A percentile compares a stretch with the other conserved stretches of the same genome.
These are phyloP conservation scores for Caenorhabditis inopinata DNA, from an alignment of 1,140 invertebrate genomes.

Conservation along the genomic window DNA sequence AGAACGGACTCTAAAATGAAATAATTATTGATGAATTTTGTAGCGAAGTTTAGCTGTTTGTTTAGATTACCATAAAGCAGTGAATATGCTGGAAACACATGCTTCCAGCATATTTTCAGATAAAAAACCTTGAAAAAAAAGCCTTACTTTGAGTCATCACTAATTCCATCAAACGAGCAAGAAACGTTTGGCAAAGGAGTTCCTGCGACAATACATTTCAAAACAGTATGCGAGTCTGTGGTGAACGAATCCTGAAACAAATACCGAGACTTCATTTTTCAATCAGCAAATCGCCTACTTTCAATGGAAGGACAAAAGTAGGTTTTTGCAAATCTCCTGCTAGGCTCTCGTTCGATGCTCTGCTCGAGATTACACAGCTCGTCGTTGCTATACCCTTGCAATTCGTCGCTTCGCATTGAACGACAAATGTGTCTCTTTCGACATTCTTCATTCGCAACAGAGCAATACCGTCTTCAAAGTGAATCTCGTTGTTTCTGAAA, in stretches of 20 bases:
- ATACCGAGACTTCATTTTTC: no score
- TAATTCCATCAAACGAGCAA: not conserved
- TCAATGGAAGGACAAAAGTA: not conserved
- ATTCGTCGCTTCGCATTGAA: constrained; percentile 33
- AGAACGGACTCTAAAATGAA: not conserved
- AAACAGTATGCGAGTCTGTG: not conserved
- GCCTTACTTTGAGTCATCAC: constrained; percentile 2
- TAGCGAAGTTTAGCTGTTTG: no score
- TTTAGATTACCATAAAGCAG: no score
- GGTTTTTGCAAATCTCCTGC: constrained; percentile 1
- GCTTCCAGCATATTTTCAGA: no score
- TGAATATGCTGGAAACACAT: no score
- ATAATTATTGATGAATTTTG: not conserved
- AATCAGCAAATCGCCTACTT: not conserved
- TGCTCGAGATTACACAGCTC: not conserved
- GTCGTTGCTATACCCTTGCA: constrained; percentile 26
- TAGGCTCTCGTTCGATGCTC: not conserved
- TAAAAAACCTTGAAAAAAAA: not conserved
- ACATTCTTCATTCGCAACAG: not conserved
- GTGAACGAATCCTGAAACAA: not conserved
- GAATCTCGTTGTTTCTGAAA: constrained; percentile 29
- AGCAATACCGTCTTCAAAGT: constrained; percentile 44
- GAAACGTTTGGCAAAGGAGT: constrained; percentile 1
- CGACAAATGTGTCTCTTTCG: not conserved
- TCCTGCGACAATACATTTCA: constrained; percentile 42